Conservation (phyloP, 2,888 invertebrate genomes). For the Gymnosoma rotundatum region DNA sequence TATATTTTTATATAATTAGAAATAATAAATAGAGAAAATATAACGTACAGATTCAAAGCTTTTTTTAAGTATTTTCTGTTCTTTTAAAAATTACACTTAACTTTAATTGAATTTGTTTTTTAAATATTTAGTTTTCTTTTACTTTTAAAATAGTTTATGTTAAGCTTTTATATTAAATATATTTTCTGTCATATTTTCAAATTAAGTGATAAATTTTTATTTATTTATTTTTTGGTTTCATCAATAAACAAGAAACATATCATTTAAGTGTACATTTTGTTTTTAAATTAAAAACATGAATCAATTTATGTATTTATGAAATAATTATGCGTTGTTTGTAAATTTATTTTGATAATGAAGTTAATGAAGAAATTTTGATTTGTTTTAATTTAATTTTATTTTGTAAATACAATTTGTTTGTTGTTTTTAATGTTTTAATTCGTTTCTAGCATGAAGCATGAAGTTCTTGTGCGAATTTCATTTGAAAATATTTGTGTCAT, state of each 20-base stretch:
- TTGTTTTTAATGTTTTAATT: conserved; percentile 59
- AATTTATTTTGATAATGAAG: conserved; percentile 39
- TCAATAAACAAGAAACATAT: conserved; percentile 23
- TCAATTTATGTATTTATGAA: conserved; percentile 16
- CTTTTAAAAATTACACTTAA: background rate
- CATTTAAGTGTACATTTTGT: background rate
- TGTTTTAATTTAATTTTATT: conserved; percentile 26
- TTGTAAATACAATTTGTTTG: conserved; percentile 8
- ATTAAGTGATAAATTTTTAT: background rate
- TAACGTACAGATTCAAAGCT: conserved; percentile 51
- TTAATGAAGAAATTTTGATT: conserved; percentile 45
- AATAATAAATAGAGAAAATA: conserved; percentile 56
- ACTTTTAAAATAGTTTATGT: background rate
- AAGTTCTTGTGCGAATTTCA: conserved; percentile 18
- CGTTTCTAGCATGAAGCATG: conserved; percentile 53
- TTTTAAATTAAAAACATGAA: conserved; percentile 15
- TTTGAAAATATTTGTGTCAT: conserved; percentile 23
- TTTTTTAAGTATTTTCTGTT: conserved; percentile 44
- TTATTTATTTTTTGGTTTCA: background rate
- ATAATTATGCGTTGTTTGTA: conserved; percentile 29
- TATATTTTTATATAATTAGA: conserved; percentile 44
- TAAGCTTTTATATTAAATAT: conserved; percentile 22
- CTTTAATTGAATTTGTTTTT: conserved; percentile 28
- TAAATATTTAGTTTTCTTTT: conserved; percentile 14
- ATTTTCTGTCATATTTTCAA: conserved; percentile 43